Percentiles rank a stretch among this genome's conserved stretches.
Conservation (phyloP, 2,888 invertebrate genomes). For the Calameuta idolon region DNA sequence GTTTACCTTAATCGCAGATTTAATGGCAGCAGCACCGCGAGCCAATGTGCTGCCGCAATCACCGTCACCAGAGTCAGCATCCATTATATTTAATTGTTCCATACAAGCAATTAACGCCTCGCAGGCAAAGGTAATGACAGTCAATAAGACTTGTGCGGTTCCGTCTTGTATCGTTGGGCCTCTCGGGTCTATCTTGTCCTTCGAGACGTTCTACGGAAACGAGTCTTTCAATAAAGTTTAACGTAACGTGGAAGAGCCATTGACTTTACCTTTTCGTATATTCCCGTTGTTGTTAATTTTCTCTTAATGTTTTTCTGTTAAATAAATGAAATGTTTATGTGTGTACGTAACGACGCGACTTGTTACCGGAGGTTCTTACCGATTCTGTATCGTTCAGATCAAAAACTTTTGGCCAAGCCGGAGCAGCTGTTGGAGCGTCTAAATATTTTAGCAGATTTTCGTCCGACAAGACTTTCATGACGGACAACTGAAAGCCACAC, state of each 20-base stretch:
- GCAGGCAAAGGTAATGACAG: conserved; percentile 65
- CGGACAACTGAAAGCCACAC: conserved; percentile 80
- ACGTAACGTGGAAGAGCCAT: no score
- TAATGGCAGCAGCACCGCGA: conserved; percentile 57
- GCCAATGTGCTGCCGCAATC: conserved; percentile 80
- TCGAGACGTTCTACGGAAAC: no score
- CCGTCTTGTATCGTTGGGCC: conserved; percentile 58
- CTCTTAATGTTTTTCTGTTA: not conserved
- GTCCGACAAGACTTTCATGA: conserved; percentile 70
- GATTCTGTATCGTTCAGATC: conserved; percentile 15
- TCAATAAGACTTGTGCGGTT: conserved; percentile 52
- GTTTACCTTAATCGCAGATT: conserved; percentile 40
- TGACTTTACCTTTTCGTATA: conserved; percentile 19
- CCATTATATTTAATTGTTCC: conserved; percentile 74
- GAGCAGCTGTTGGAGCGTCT: conserved; percentile 70
- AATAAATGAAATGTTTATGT: not conserved
- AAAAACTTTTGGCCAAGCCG: conserved; percentile 69
- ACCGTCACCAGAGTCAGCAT: conserved; percentile 79
- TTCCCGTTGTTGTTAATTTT: conserved; percentile 2
- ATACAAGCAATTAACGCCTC: conserved; percentile 73
- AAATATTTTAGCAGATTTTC: conserved; percentile 70
- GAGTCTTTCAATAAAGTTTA: no score
- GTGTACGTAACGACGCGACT: not conserved
- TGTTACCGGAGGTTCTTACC: no score
- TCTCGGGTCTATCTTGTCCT: conserved; percentile 27